Percentiles rank a stretch among this genome's conserved stretches.
Evolutionary conservation across 2,888 invertebrate species (phyloP).

Genomic region (Mythimna lalbum): DNA sequence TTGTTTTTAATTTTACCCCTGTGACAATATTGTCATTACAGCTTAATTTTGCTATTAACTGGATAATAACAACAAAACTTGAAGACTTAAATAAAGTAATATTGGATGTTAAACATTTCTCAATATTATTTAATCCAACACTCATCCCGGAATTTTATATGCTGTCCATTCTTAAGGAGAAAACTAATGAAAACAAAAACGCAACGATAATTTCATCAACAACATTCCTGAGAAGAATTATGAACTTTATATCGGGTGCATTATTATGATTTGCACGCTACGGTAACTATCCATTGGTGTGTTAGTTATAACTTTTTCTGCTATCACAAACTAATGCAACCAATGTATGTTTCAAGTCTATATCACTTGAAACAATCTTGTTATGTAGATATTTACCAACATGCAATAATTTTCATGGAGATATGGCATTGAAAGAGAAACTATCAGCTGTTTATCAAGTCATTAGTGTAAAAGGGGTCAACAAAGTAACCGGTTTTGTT

Average conservation of each 20-base stretch:
- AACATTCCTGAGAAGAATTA: constrained; percentile 36
- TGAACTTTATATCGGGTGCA: constrained; percentile 1
- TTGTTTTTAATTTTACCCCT: no score
- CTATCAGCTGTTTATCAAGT: constrained; percentile 39
- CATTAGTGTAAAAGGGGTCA: constrained; percentile 31
- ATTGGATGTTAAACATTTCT: neutral
- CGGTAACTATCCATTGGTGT: neutral
- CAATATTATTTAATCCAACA: neutral
- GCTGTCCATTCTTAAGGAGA: constrained; percentile 18
- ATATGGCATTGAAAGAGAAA: constrained; percentile 58
- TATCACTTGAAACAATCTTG: constrained; percentile 11
- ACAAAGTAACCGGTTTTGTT: constrained; percentile 27
- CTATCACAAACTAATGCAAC: neutral
- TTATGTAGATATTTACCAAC: constrained; percentile 29
- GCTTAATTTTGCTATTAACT: neutral
- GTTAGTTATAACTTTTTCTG: neutral
- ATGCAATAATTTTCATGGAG: constrained; percentile 44
- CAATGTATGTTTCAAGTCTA: neutral
- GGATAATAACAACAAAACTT: neutral
- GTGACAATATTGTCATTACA: no score
- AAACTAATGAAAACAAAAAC: constrained; percentile 32
- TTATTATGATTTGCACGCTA: constrained; percentile 3
- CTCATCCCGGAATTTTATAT: constrained; percentile 3
- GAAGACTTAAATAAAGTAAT: neutral
- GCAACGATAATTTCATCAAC: constrained; percentile 25